Conservation (phyloP, 1,140 invertebrate species). For the Drosophila oshimai region DNA sequence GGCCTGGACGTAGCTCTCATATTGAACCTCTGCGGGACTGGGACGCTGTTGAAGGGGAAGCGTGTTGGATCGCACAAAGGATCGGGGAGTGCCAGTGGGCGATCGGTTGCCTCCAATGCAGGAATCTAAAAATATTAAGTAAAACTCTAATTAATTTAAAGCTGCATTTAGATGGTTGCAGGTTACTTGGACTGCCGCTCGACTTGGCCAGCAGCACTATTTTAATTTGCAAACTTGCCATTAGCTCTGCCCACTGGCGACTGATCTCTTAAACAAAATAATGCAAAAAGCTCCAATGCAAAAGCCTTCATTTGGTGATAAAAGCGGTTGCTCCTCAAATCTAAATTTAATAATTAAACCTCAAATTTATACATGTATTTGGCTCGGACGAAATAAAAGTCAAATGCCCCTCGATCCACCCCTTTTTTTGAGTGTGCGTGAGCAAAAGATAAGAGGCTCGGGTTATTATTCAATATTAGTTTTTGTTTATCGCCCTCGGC, state of each 20-base stretch:
- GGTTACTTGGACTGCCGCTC: conserved; percentile 40
- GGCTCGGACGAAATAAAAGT: neutral
- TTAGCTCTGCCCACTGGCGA: conserved; percentile 37
- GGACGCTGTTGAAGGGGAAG: conserved; percentile 68
- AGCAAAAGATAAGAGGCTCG: conserved; percentile 46
- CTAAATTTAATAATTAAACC: conserved; percentile 55
- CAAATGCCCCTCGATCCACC: conserved; percentile 10
- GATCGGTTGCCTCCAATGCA: conserved; percentile 76
- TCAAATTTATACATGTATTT: neutral
- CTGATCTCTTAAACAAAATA: conserved; percentile 5
- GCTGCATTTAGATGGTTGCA: too few relatives aligned
- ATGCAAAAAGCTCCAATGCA: neutral
- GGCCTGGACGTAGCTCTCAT: conserved; percentile 78
- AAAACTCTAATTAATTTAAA: neutral
- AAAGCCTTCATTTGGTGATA: too few relatives aligned
- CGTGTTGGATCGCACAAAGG: conserved; percentile 65
- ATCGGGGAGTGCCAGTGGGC: conserved; percentile 44
- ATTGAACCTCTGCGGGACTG: conserved; percentile 74
- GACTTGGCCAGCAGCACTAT: conserved; percentile 55
- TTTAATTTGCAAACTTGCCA: conserved; percentile 75
- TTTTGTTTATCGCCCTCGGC: conserved; percentile 48
- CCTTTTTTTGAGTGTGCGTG: conserved; percentile 2
- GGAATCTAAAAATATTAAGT: conserved; percentile 49
- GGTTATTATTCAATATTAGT: conserved; percentile 72
- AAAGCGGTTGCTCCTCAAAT: conserved; percentile 26